Evolutionary conservation across 2,113 vertebrate species (phyloP).

Genomic region (Archilochus colubris): DNA sequence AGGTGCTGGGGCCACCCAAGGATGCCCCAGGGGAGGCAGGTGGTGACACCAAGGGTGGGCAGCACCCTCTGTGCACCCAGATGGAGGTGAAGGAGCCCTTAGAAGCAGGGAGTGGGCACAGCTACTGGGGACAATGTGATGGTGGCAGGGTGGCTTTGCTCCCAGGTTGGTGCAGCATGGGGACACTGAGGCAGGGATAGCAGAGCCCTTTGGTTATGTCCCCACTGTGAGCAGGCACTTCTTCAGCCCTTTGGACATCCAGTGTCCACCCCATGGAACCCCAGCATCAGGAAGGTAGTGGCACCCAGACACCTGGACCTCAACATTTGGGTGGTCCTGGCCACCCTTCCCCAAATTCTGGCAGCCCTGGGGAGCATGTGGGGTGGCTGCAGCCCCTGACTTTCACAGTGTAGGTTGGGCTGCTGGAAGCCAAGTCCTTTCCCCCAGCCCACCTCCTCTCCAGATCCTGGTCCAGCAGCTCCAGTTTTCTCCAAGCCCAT

Average conservation of each 20-base stretch:
- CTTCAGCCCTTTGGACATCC: neutral
- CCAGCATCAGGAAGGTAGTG: rapidly evolving
- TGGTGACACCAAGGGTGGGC: neutral
- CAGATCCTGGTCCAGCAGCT: neutral
- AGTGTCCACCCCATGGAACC: neutral
- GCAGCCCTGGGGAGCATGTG: rapidly evolving
- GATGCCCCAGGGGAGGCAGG: neutral
- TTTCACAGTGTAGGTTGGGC: conserved; percentile 24
- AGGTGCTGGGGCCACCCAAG: too few relatives aligned
- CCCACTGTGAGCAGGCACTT: neutral
- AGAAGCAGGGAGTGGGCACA: neutral
- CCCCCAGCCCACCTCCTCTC: neutral
- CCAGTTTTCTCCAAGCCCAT: neutral
- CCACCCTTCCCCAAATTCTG: rapidly evolving
- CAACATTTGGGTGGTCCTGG: rapidly evolving
- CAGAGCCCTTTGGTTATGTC: neutral
- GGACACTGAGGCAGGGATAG: neutral
- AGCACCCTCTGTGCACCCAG: rapidly evolving
- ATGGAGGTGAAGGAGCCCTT: neutral
- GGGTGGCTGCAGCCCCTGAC: rapidly evolving
- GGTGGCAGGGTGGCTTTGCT: neutral
- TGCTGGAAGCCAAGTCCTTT: neutral
- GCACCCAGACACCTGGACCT: neutral
- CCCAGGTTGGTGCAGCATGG: rapidly evolving
- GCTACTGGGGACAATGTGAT: neutral